These are phyloP conservation scores for Epiblema foenella DNA, from an alignment of 2,888 invertebrate genomes.

Conservation along the genomic window DNA sequence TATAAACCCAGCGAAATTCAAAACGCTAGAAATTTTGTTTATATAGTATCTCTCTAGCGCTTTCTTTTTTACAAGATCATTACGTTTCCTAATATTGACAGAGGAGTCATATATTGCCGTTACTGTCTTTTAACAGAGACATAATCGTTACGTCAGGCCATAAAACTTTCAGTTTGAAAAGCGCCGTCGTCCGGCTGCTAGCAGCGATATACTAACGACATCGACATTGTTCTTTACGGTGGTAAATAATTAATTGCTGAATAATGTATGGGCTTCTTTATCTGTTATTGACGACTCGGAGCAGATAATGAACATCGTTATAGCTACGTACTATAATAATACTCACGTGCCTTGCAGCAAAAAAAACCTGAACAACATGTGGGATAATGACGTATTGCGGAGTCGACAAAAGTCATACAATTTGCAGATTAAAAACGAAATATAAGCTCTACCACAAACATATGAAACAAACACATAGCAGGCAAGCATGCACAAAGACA, in stretches of 20 bases:
- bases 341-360: constrained; percentile 47
- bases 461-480: constrained; percentile 63
- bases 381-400: constrained; percentile 46
- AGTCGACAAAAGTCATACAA: constrained; percentile 42
- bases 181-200: constrained; percentile 53
- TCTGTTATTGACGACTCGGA: constrained; percentile 51
- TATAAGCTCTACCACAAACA: constrained; percentile 58
- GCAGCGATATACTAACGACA: constrained; percentile 53
- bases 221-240: constrained; percentile 60
- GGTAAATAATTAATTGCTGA: constrained; percentile 59
- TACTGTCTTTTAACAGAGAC: constrained; percentile 13
- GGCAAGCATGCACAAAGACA: constrained; percentile 80
- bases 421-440: constrained; percentile 45
- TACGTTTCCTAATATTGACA: background rate
- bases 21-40: background rate
- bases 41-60: background rate
- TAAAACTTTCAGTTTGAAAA: constrained; percentile 36
- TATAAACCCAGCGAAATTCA: background rate
- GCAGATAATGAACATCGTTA: constrained; percentile 48
- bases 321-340: constrained; percentile 44
- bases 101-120: constrained; percentile 1
- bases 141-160: constrained; percentile 7
- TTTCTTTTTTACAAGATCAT: background rate
- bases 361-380: constrained; percentile 49
- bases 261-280: constrained; percentile 58